Percentiles rank a stretch among this genome's conserved stretches.
Conservation (phyloP, 2,888 invertebrate species). For the Octonoba sinensis region DNA sequence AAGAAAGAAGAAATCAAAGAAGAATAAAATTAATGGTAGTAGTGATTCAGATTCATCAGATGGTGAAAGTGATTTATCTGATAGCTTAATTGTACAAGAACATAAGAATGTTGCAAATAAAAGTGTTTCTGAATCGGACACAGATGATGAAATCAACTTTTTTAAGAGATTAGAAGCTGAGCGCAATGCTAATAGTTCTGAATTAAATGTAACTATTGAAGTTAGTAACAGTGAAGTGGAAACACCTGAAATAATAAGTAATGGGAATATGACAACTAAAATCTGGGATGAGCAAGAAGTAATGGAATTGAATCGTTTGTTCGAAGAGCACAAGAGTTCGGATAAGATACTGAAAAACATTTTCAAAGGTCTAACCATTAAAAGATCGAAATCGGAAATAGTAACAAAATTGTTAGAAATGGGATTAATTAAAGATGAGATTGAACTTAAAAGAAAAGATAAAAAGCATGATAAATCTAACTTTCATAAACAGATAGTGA, state of each 20-base stretch:
- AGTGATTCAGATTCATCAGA: not conserved
- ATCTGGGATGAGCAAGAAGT: conserved; percentile 11
- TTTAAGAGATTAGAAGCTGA: conserved; percentile 31
- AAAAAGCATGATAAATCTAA: not conserved
- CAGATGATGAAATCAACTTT: conserved; percentile 31
- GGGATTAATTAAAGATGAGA: conserved; percentile 2
- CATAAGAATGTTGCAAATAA: not conserved
- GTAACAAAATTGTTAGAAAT: conserved; percentile 7
- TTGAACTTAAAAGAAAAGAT: not conserved
- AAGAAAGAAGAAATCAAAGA: conserved; percentile 35
- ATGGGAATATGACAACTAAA: not conserved
- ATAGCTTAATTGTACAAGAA: conserved; percentile 6
- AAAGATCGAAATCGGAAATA: conserved; percentile 4
- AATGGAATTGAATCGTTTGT: conserved; percentile 5
- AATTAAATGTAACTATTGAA: not conserved
- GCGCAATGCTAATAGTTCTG: conserved; percentile 4
- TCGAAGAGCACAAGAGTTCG: not conserved
- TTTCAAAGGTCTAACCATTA: not conserved
- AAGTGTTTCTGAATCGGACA: conserved; percentile 24
- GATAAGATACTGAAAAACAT: not conserved
- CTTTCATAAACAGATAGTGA: not conserved
- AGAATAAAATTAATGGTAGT: not conserved
- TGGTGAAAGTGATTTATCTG: conserved; percentile 2
- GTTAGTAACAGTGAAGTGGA: not conserved
- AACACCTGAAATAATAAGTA: not conserved